Conservation (phyloP, 2,888 invertebrate species). For the Phaonia tiefii region DNA sequence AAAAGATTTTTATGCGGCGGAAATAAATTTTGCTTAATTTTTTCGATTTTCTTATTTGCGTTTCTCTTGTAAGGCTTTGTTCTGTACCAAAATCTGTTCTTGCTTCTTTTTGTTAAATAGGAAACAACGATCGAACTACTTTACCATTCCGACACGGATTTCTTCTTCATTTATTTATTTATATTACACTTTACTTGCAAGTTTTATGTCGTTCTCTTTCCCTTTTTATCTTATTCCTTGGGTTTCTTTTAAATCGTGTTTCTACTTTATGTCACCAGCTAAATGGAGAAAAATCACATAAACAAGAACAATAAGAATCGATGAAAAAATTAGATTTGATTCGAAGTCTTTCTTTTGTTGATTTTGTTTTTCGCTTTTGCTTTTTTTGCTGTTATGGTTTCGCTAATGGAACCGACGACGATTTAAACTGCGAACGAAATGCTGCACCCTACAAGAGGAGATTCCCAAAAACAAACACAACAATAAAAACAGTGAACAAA, state of each 20-base stretch:
- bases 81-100: neutral
- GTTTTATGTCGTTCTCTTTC: neutral
- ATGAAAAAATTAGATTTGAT: conserved; percentile 10
- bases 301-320: neutral
- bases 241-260: neutral
- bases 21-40: conserved; percentile 77
- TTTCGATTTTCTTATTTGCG: conserved; percentile 43
- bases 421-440: neutral
- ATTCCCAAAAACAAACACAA: neutral
- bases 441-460: conserved; percentile 7
- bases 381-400: neutral
- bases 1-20: conserved; percentile 79
- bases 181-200: conserved; percentile 25
- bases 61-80: conserved; percentile 5
- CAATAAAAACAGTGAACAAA: conserved; percentile 1
- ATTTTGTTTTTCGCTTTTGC: conserved; percentile 40
- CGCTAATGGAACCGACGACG: too few relatives aligned
- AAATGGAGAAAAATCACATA: neutral
- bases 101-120: conserved; percentile 15
- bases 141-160: neutral
- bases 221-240: neutral
- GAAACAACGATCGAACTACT: neutral
- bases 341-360: conserved; percentile 22
- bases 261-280: conserved; percentile 16
- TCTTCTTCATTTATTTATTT: conserved; percentile 12